Percentiles rank a stretch among this genome's conserved stretches.
Evolutionary conservation across 2,888 invertebrate species (phyloP).

Genomic region (Eretmocerus hayati): DNA sequence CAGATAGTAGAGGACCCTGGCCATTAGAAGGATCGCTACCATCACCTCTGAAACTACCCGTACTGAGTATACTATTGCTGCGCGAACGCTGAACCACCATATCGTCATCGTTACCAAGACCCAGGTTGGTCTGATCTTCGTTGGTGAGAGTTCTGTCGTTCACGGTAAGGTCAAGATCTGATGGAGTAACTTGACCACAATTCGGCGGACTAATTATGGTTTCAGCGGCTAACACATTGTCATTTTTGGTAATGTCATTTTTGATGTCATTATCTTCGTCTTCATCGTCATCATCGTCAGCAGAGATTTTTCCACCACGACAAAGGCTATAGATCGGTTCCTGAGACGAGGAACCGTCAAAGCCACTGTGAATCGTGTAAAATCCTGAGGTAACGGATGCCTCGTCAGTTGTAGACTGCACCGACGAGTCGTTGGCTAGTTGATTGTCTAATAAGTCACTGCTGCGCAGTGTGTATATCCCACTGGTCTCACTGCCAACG

Average conservation of each 20-base stretch:
- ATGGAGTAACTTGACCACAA: no score
- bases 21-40: slow-evolving; percentile 79
- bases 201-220: no score
- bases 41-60: slow-evolving; percentile 78
- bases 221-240: slow-evolving; percentile 8
- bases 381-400: slow-evolving; percentile 45
- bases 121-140: no score
- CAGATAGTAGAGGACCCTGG: slow-evolving; percentile 68
- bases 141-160: slow-evolving; percentile 11
- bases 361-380: slow-evolving; percentile 43
- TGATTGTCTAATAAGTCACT: slow-evolving; percentile 44
- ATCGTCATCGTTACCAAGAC: no score
- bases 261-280: slow-evolving; percentile 29
- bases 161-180: neutral
- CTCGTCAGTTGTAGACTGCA: slow-evolving; percentile 44
- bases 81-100: slow-evolving; percentile 33
- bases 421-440: slow-evolving; percentile 40
- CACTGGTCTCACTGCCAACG: slow-evolving; percentile 73
- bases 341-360: slow-evolving; percentile 32
- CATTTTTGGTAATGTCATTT: slow-evolving; percentile 14
- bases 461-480: slow-evolving; percentile 71
- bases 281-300: no score
- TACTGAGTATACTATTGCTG: slow-evolving; percentile 74
- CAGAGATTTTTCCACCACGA: no score
- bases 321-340: slow-evolving; percentile 45